These are phyloP conservation scores for Cepaea nemoralis DNA, from an alignment of 1,140 invertebrate species.

Conservation along the genomic window DNA sequence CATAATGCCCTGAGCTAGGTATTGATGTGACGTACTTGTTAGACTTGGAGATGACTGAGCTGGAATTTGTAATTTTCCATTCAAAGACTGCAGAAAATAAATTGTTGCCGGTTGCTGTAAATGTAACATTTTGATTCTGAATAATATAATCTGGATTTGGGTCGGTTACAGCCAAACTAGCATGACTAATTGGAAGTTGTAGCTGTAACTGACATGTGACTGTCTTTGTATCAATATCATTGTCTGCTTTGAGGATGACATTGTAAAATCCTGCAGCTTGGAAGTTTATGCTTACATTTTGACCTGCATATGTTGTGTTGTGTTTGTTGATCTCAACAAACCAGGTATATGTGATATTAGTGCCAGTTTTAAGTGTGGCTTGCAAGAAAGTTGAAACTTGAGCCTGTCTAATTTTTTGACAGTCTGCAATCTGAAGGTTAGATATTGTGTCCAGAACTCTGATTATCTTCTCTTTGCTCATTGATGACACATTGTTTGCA, in stretches of 20 bases:
- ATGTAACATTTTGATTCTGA: constrained; percentile 41
- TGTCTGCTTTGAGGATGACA: constrained; percentile 34
- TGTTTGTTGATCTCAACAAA: constrained; percentile 29
- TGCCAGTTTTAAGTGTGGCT: constrained; percentile 20
- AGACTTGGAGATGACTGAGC: neutral
- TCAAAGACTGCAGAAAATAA: constrained; percentile 31
- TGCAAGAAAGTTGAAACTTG: neutral
- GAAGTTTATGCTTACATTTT: constrained; percentile 41
- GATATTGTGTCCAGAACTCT: constrained; percentile 39
- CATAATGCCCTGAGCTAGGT: constrained; percentile 41
- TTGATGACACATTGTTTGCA: constrained; percentile 44
- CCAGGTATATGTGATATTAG: constrained; percentile 43
- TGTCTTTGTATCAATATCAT: constrained; percentile 23
- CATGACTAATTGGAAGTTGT: constrained; percentile 20
- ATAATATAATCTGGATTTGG: constrained; percentile 43
- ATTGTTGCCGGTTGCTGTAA: constrained; percentile 30
- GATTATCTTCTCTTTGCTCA: neutral
- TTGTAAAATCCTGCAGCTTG: constrained; percentile 33
- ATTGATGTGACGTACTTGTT: neutral
- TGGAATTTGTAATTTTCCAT: constrained; percentile 30
- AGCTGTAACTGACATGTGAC: constrained; percentile 17
- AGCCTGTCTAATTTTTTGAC: neutral
- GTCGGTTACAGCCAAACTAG: constrained; percentile 13
- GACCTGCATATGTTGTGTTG: constrained; percentile 32
- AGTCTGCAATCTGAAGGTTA: constrained; percentile 31